These are phyloP conservation scores for Penaeus monodon DNA, from an alignment of 2,888 invertebrate species.

Conservation along the genomic window DNA sequence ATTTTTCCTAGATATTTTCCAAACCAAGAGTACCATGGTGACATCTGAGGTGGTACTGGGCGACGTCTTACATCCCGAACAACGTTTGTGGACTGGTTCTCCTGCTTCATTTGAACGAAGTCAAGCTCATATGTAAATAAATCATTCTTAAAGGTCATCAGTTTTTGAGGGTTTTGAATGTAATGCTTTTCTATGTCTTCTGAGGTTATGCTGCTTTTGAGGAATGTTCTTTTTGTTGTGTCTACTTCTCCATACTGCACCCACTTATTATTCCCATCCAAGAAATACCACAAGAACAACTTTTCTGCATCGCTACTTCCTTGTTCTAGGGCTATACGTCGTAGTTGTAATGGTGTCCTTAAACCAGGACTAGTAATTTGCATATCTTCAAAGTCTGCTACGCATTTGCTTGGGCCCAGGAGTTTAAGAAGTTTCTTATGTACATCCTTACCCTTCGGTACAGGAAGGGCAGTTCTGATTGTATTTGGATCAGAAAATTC, in stretches of 20 bases:
- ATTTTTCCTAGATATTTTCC: too few species aligned
- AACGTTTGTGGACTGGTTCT: slow-evolving; percentile 34
- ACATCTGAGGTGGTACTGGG: slow-evolving; percentile 13
- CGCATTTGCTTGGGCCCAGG: too few species aligned
- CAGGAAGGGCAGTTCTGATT: too few species aligned
- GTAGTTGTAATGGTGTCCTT: too few species aligned
- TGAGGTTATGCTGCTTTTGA: slow-evolving; percentile 41
- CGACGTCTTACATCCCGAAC: slow-evolving; percentile 34
- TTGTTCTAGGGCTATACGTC: too few species aligned
- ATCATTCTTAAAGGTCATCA: slow-evolving; percentile 34
- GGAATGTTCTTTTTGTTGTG: slow-evolving; percentile 26
- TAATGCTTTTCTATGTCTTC: slow-evolving; percentile 45
- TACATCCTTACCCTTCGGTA: too few species aligned
- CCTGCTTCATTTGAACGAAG: slow-evolving; percentile 44
- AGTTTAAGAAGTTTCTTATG: too few species aligned
- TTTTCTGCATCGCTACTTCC: too few species aligned
- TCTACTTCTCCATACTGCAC: slow-evolving; percentile 57
- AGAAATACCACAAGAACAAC: slow-evolving; percentile 36
- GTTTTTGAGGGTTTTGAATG: background rate
- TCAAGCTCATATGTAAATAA: slow-evolving; percentile 32
- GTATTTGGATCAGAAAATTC: too few species aligned
- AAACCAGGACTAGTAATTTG: too few species aligned
- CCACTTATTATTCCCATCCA: slow-evolving; percentile 44
- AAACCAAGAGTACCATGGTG: too few species aligned
- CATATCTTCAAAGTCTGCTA: too few species aligned